Conservation (phyloP, 2,797 vertebrate species). For the Sebastes baramenuke region DNA sequence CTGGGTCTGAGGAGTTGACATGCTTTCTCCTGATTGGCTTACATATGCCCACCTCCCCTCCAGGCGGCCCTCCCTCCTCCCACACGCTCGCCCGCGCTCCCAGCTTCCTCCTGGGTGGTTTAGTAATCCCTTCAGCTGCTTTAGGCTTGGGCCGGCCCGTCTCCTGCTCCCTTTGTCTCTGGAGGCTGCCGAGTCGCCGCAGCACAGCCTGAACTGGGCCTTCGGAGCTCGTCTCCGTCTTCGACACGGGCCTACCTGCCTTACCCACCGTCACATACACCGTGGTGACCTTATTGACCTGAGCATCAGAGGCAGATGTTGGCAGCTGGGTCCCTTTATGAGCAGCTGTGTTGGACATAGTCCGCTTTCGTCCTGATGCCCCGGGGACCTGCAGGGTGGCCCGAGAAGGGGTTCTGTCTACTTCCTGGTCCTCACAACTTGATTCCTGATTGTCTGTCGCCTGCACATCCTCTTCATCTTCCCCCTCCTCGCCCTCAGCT, state of each 20-base stretch:
- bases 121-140: slow-evolving; percentile 78
- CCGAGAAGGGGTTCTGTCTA: slow-evolving; percentile 46
- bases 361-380: slow-evolving; percentile 70
- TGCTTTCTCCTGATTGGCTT: slow-evolving; percentile 78
- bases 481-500: slow-evolving; percentile 48
- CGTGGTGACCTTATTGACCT: slow-evolving; percentile 82
- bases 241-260: slow-evolving; percentile 64
- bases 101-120: slow-evolving; percentile 87
- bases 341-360: slow-evolving; percentile 73
- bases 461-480: slow-evolving; percentile 52
- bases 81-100: slow-evolving; percentile 75
- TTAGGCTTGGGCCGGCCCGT: slow-evolving; percentile 68
- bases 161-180: slow-evolving; percentile 82
- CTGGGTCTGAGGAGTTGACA: slow-evolving; percentile 49
- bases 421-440: slow-evolving; percentile 65
- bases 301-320: slow-evolving; percentile 67
- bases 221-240: slow-evolving; percentile 72
- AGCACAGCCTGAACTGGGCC: slow-evolving; percentile 88
- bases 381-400: slow-evolving; percentile 53
- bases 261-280: slow-evolving; percentile 92
- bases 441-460: slow-evolving; percentile 55
- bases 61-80: slow-evolving; percentile 72
- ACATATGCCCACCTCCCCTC: slow-evolving; percentile 59
- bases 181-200: slow-evolving; percentile 88
- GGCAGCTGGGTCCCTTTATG: slow-evolving; percentile 70